A percentile compares a stretch with the other conserved stretches of the same genome.
phyloP scores from a whole-genome alignment of 2,113 vertebrate genomes.

The Talpa occidentalis region DNA sequence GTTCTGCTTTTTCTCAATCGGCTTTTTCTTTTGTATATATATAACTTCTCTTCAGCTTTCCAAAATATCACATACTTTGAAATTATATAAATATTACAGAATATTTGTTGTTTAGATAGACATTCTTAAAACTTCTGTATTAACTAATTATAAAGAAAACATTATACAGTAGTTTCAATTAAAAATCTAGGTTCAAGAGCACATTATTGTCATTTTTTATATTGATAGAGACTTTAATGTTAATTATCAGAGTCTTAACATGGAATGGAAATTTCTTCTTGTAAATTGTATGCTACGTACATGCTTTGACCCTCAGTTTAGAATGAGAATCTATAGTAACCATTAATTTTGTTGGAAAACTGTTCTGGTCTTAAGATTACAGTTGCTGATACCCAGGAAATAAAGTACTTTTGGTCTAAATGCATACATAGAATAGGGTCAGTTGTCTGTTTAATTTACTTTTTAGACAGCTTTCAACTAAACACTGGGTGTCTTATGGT shows the following conservation, averaged over 20 bases:
- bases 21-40: not conserved
- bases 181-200: not conserved
- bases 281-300: not conserved
- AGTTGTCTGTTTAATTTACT: not conserved
- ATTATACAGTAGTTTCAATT: not conserved
- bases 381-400: not conserved
- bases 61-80: not conserved
- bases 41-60: not conserved
- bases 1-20: not conserved
- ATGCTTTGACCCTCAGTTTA: slow-evolving; percentile 21
- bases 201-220: not conserved
- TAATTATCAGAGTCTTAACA: slow-evolving; percentile 1
- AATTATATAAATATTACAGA: not conserved
- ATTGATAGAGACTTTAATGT: not conserved
- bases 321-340: not conserved
- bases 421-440: not conserved
- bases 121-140: slow-evolving; percentile 28
- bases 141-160: not conserved
- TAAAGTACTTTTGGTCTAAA: not conserved
- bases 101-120: not conserved
- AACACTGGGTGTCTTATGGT: not conserved
- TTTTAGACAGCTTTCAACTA: not conserved
- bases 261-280: not conserved
- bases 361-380: not conserved
- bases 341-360: not conserved